phyloP scores from a whole-genome alignment of 2,797 vertebrate genomes.

The Muscicapa comitata region DNA sequence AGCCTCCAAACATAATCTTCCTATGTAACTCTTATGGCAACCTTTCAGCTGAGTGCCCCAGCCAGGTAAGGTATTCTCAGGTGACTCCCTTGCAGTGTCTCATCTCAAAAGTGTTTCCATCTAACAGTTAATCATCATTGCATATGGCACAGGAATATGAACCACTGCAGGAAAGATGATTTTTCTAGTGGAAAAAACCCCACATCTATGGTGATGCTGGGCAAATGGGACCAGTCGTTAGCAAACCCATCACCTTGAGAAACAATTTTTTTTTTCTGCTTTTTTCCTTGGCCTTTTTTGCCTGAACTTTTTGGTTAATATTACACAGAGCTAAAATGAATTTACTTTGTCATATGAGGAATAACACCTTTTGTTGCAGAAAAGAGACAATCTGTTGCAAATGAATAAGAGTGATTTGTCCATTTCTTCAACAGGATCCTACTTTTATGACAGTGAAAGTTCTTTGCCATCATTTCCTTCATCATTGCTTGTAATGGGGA shows the following conservation, averaged over 20 bases:
- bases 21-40: not conserved
- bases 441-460: not conserved
- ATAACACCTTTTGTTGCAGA: not conserved
- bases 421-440: not conserved
- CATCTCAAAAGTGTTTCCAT: not conserved
- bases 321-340: not conserved
- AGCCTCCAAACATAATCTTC: not conserved
- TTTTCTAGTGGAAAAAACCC: accelerated
- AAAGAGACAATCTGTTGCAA: not conserved
- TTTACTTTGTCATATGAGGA: not conserved
- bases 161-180: not conserved
- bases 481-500: not conserved
- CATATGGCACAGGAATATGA: not conserved
- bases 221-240: not conserved
- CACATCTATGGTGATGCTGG: not conserved
- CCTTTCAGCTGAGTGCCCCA: not conserved
- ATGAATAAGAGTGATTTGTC: not conserved
- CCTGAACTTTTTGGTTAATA: not conserved
- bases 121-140: not conserved
- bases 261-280: not conserved
- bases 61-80: not conserved
- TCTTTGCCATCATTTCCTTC: not conserved
- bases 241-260: not conserved
- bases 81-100: not conserved
- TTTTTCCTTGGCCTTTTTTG: not conserved